Conservation (phyloP, 2,113 vertebrate genomes). For the Chloropsis hardwickii region DNA sequence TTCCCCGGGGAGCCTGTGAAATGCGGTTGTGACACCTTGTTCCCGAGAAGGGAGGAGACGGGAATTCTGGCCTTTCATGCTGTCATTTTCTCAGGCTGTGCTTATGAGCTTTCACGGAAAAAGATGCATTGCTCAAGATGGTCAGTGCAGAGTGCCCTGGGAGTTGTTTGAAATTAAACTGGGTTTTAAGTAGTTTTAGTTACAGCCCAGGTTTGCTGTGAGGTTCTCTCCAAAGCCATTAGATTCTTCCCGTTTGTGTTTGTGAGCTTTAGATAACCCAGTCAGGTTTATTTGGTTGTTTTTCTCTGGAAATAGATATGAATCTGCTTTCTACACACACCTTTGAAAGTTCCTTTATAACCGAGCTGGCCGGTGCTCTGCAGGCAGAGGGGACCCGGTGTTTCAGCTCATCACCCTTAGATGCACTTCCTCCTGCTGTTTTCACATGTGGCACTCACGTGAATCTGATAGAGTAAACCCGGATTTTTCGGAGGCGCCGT, state of each 20-base stretch:
- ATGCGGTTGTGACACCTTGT: not conserved
- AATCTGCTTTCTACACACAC: not conserved
- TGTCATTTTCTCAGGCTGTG: not conserved
- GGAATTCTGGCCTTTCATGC: not conserved
- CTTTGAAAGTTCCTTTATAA: not conserved
- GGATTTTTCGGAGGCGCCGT: conserved; percentile 27
- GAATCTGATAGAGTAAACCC: conserved; percentile 29
- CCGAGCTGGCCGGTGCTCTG: not conserved
- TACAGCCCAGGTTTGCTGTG: not conserved
- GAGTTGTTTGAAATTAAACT: not conserved
- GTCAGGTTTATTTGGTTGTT: not conserved
- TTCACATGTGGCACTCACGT: conserved; percentile 47
- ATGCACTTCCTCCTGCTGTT: conserved; percentile 38
- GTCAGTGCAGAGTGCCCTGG: not conserved
- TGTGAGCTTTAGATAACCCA: not conserved
- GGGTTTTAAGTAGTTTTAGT: not conserved
- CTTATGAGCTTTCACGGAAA: not conserved
- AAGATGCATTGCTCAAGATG: fast-evolving
- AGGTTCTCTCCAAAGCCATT: not conserved
- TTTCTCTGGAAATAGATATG: not conserved
- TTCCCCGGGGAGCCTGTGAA: not conserved
- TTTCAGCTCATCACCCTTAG: not conserved
- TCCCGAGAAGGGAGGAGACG: not conserved
- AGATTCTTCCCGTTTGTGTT: fast-evolving
- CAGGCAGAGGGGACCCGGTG: not conserved